phyloP scores from a whole-genome alignment of 1,140 invertebrate genomes.

The Solenopsis invicta region DNA sequence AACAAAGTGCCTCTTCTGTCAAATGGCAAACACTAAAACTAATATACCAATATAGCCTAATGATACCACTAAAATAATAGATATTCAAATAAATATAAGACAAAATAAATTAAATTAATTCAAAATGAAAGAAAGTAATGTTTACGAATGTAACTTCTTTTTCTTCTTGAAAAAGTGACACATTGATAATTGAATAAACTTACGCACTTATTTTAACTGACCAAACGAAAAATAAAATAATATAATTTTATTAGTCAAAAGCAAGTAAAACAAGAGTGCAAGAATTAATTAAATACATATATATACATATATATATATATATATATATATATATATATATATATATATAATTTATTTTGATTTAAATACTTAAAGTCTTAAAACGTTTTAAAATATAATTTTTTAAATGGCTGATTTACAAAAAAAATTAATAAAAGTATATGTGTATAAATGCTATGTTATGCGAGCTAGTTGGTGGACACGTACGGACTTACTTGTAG shows the following conservation, averaged over 20 bases:
- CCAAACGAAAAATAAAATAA: background rate
- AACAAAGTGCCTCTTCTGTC: constrained; percentile 39
- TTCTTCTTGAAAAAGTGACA: no score
- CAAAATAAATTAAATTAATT: background rate
- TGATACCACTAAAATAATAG: background rate
- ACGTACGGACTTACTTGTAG: constrained; percentile 26
- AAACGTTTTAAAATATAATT: background rate
- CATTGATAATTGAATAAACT: background rate
- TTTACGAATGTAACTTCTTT: background rate
- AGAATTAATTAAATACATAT: background rate
- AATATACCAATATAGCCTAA: background rate
- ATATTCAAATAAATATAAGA: no score
- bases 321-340: background rate
- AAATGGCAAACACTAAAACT: constrained; percentile 27
- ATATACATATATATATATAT: no score
- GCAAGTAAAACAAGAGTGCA: background rate
- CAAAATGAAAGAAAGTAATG: background rate
- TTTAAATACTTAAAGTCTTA: background rate
- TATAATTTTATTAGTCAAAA: background rate
- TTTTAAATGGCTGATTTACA: background rate
- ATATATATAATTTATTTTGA: background rate
- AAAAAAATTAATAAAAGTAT: background rate
- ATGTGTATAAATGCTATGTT: background rate
- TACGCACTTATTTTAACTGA: background rate
- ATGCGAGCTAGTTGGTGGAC: background rate